phyloP scores from a whole-genome alignment of 1,140 invertebrate genomes.

The Drosophila fuyamai region DNA sequence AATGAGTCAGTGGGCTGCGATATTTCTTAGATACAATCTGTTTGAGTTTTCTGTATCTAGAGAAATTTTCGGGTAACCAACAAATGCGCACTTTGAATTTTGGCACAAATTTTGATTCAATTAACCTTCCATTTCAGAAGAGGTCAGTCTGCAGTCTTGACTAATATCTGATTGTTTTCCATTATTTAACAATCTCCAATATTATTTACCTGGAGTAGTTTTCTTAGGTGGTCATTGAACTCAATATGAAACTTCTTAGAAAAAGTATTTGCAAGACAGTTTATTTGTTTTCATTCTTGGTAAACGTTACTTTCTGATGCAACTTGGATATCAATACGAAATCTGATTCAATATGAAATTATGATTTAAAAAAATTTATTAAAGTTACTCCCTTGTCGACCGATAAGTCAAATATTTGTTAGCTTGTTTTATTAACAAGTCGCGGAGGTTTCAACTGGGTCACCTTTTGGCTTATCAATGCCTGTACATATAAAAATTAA shows the following conservation, averaged over 20 bases:
- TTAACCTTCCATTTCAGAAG: constrained; percentile 53
- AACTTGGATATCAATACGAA: background rate
- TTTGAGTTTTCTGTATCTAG: constrained; percentile 26
- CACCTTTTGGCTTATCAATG: constrained; percentile 76
- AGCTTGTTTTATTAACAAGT: constrained; percentile 31
- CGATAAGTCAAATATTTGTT: constrained; percentile 14
- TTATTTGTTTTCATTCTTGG: constrained; percentile 26
- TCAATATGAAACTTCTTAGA: background rate
- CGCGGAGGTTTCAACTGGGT: constrained; percentile 60
- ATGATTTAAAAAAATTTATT: no score
- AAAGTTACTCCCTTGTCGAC: background rate
- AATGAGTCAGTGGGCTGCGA: constrained; percentile 32
- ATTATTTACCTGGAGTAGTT: background rate
- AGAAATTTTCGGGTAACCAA: constrained; percentile 25
- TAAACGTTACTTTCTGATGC: background rate
- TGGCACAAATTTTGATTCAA: constrained; percentile 57
- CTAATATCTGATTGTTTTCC: constrained; percentile 3
- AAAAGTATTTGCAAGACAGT: constrained; percentile 1
- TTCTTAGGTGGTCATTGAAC: constrained; percentile 28
- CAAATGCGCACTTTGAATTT: constrained; percentile 44
- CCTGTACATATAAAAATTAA: constrained; percentile 33
- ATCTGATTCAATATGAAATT: background rate
- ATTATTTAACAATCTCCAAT: constrained; percentile 3
- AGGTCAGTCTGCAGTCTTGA: constrained; percentile 45
- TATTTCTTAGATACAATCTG: constrained; percentile 34